phyloP scores from a whole-genome alignment of 2,113 vertebrate species.

The Micromys minutus region DNA sequence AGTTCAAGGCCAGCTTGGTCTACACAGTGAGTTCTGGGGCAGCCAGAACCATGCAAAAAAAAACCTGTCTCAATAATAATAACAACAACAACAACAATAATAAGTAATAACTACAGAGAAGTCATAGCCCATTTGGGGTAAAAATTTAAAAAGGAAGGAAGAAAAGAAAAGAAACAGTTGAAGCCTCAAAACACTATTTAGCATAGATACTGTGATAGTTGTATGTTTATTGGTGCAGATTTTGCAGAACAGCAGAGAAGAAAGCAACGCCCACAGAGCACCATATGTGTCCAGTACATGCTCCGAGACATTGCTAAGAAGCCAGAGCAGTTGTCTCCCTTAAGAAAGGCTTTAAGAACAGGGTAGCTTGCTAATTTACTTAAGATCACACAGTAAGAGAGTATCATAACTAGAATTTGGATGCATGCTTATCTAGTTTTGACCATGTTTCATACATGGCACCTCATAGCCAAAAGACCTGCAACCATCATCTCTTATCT shows the following conservation, averaged over 20 bases:
- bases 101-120: neutral
- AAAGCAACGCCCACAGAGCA: neutral
- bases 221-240: neutral
- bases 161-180: neutral
- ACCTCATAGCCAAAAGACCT: neutral
- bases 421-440: neutral
- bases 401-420: neutral
- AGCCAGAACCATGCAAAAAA: neutral
- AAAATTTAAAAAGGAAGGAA: neutral
- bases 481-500: neutral
- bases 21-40: neutral
- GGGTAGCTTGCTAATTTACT: neutral
- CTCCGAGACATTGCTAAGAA: neutral
- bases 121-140: neutral
- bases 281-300: neutral
- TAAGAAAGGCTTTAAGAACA: neutral
- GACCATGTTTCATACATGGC: neutral
- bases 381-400: neutral
- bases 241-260: neutral
- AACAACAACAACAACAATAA: neutral
- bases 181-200: neutral
- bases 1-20: neutral
- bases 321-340: neutral
- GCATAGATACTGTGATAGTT: neutral
- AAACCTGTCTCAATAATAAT: neutral